Percentiles rank a stretch among this genome's conserved stretches.
Evolutionary conservation across 2,888 invertebrate genomes (phyloP).

Genomic region (Macropis europaea): DNA sequence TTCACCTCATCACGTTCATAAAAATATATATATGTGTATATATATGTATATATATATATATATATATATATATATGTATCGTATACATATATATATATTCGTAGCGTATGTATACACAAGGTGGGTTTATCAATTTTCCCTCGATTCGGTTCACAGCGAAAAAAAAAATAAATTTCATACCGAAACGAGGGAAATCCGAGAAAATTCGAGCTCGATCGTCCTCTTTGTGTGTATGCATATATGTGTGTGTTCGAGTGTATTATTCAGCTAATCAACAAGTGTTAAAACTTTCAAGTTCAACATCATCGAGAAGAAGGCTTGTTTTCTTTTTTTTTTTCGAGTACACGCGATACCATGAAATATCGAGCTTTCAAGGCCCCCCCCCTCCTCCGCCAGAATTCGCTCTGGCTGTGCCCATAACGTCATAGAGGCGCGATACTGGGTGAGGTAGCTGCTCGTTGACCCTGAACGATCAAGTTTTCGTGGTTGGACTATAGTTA

Average conservation of each 20-base stretch:
- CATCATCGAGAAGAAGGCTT: slow-evolving; percentile 77
- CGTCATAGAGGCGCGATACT: no score
- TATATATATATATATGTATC: slow-evolving; percentile 69
- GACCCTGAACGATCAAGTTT: no score
- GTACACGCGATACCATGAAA: slow-evolving; percentile 50
- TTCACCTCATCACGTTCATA: slow-evolving; percentile 78
- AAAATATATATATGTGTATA: slow-evolving; percentile 77
- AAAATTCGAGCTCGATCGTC: slow-evolving; percentile 57
- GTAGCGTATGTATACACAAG: slow-evolving; percentile 56
- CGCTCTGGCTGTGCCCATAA: no score
- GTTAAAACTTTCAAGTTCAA: slow-evolving; percentile 79
- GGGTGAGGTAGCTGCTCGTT: no score
- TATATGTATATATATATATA: slow-evolving; percentile 75
- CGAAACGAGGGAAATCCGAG: slow-evolving; percentile 61
- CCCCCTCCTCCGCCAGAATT: no score
- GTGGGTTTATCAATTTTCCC: slow-evolving; percentile 64
- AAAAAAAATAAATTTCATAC: slow-evolving; percentile 59
- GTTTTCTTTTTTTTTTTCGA: slow-evolving; percentile 46
- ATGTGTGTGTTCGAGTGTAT: no score
- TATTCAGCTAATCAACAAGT: slow-evolving; percentile 74
- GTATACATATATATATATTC: slow-evolving; percentile 56
- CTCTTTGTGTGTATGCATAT: no score
- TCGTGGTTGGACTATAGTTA: no score
- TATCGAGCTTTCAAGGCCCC: no score
- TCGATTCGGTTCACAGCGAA: slow-evolving; percentile 68